Conservation (phyloP, 1,140 invertebrate species). For the Melanaphis sacchari region DNA sequence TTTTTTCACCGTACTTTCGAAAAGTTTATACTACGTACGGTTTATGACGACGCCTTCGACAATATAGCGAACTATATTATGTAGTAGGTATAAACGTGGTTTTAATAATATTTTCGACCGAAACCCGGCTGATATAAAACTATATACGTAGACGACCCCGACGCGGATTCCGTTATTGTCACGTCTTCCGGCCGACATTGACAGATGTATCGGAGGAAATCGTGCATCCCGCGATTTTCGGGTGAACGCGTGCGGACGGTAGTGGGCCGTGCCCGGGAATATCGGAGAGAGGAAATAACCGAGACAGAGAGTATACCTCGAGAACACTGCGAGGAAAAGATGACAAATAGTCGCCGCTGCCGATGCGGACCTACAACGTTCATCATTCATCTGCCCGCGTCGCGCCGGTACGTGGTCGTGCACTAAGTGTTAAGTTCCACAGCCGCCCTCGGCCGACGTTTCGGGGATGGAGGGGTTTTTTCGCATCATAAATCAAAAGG, state of each 20-base stretch:
- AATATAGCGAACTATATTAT: no score
- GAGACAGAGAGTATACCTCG: background rate
- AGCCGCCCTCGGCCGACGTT: background rate
- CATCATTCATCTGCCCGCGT: constrained; percentile 42
- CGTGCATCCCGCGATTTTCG: background rate
- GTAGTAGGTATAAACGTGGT: no score
- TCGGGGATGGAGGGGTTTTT: background rate
- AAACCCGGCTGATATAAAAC: no score
- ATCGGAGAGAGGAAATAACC: background rate
- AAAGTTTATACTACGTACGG: background rate
- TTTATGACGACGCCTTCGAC: no score
- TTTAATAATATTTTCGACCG: no score
- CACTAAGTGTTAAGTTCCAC: constrained; percentile 43
- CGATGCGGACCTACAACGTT: constrained; percentile 1
- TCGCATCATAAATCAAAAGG: constrained; percentile 39
- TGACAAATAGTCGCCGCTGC: constrained; percentile 40
- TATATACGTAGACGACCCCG: background rate
- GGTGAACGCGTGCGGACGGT: background rate
- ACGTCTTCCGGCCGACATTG: constrained; percentile 39
- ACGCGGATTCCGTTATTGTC: constrained; percentile 14
- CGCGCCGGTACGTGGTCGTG: constrained; percentile 32
- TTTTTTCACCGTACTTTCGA: background rate
- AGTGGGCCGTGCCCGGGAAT: background rate
- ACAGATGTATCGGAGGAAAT: constrained; percentile 11
- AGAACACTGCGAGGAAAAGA: background rate